Conservation (phyloP, 2,888 invertebrate species). For the Pelosia muscerda region DNA sequence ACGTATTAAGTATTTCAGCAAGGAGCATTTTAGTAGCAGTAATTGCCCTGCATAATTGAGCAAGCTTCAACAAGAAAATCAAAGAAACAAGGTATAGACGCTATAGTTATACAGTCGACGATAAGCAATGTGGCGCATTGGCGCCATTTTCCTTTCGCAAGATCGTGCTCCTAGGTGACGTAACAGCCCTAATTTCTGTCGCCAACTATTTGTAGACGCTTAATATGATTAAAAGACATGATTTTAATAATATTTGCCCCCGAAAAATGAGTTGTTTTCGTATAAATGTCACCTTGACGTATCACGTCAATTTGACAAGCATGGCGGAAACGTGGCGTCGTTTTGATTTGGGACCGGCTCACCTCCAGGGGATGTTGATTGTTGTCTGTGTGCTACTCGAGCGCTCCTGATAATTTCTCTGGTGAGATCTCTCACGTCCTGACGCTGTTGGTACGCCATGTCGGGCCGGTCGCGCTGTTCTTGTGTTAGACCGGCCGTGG, state of each 20-base stretch:
- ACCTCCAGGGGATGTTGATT: conserved; percentile 83
- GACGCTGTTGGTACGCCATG: conserved; percentile 83
- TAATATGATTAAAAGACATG: conserved; percentile 41
- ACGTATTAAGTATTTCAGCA: conserved; percentile 28
- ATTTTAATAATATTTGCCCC: conserved; percentile 61
- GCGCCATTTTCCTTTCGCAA: conserved; percentile 85
- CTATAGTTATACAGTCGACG: conserved; percentile 32
- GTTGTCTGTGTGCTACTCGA: conserved; percentile 76
- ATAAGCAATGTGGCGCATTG: conserved; percentile 68
- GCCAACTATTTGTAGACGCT: conserved; percentile 44
- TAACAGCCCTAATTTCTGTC: conserved; percentile 72
- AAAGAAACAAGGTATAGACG: conserved; percentile 18
- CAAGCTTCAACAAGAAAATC: conserved; percentile 2
- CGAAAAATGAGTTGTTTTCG: conserved; percentile 78
- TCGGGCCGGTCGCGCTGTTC: conserved; percentile 82
- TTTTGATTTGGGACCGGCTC: conserved; percentile 74
- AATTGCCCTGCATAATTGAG: conserved; percentile 6
- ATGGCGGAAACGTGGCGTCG: conserved; percentile 87
- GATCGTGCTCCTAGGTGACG: conserved; percentile 76
- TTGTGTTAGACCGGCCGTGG: conserved; percentile 82
- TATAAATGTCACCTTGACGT: conserved; percentile 86
- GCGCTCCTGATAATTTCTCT: conserved; percentile 82
- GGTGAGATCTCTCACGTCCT: conserved; percentile 81
- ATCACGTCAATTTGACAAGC: conserved; percentile 85
- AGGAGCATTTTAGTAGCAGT: conserved; percentile 9